These are phyloP conservation scores for Popillia japonica DNA, from an alignment of 1,140 invertebrate genomes.

Conservation along the genomic window DNA sequence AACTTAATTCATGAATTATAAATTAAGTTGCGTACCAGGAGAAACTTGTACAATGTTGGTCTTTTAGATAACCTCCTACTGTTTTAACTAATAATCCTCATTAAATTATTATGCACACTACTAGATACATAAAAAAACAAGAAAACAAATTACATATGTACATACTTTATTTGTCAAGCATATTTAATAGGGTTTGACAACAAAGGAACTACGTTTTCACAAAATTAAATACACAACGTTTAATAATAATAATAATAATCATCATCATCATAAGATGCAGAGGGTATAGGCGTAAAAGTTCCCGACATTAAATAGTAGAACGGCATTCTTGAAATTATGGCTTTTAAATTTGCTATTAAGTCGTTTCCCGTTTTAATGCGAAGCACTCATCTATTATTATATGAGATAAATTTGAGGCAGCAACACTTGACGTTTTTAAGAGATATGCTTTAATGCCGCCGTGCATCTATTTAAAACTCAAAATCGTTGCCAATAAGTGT, in stretches of 20 bases:
- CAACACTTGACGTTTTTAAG: conserved; percentile 12
- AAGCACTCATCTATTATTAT: conserved; percentile 10
- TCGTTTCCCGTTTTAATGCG: not conserved
- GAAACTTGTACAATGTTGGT: not conserved
- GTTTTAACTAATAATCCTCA: not conserved
- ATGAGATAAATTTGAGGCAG: conserved; percentile 4
- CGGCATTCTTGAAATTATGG: not conserved
- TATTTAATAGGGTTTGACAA: too few species aligned
- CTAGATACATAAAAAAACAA: not conserved
- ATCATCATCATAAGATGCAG: too few species aligned
- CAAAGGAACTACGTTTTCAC: too few species aligned
- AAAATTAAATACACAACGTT: too few species aligned
- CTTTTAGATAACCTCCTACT: conserved; percentile 1
- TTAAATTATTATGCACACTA: not conserved
- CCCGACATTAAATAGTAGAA: not conserved
- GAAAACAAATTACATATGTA: too few species aligned
- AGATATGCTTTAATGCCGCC: not conserved
- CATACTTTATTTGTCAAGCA: too few species aligned
- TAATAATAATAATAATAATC: too few species aligned
- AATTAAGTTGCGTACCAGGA: not conserved
- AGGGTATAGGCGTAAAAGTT: not conserved
- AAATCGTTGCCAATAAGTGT: conserved; percentile 6
- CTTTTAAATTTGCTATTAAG: not conserved
- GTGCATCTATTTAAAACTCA: not conserved
- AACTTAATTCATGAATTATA: conserved; percentile 8